Percentiles rank a stretch among this genome's conserved stretches.
These are phyloP conservation scores for Dione vanillae DNA, from an alignment of 2,888 invertebrate species.

Conservation along the genomic window DNA sequence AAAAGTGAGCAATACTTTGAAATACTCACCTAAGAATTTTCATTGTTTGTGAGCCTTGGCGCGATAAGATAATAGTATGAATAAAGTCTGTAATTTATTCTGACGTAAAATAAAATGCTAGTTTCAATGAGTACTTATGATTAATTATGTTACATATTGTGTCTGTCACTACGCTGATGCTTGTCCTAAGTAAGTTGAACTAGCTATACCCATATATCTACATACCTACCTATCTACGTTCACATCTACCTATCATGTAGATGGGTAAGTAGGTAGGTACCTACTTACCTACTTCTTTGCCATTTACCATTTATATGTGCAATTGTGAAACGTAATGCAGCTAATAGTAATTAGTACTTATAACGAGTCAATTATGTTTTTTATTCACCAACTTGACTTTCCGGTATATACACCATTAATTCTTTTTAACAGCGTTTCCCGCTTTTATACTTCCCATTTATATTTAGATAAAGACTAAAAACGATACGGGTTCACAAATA, in stretches of 20 bases:
- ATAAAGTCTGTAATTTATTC: constrained; percentile 34
- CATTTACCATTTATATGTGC: too few relatives aligned
- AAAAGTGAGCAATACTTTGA: constrained; percentile 55
- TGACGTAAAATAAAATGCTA: constrained; percentile 20
- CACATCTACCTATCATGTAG: too few relatives aligned
- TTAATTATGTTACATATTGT: neutral
- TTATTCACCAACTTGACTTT: neutral
- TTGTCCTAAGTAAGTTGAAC: neutral
- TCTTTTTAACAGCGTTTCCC: neutral
- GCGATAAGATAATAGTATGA: constrained; percentile 65
- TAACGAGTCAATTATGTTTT: neutral
- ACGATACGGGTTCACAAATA: too few relatives aligned
- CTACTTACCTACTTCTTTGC: too few relatives aligned
- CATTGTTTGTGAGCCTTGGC: constrained; percentile 65
- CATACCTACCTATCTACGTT: too few relatives aligned
- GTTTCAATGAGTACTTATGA: constrained; percentile 7
- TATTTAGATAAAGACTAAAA: too few relatives aligned
- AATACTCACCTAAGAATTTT: constrained; percentile 60
- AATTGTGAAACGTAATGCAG: neutral
- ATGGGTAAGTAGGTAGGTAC: too few relatives aligned
- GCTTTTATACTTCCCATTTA: too few relatives aligned
- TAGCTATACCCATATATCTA: neutral
- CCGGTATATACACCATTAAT: neutral
- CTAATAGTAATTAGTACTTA: neutral
- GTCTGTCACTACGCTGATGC: constrained; percentile 10